phyloP scores from a whole-genome alignment of 2,888 invertebrate species.

The Idaea dimidiata region DNA sequence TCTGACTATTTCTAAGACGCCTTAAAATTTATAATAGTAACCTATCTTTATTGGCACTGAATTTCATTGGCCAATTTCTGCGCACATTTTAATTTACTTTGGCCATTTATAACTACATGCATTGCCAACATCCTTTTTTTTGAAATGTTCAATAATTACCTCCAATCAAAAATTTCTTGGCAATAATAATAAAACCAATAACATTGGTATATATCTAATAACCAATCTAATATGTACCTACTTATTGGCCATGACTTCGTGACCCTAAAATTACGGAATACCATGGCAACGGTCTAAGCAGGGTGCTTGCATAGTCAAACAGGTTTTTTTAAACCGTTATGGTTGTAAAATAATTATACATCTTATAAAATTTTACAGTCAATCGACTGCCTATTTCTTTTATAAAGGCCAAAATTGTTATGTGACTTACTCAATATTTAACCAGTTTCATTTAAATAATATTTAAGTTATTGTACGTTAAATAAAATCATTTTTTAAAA shows the following conservation, averaged over 20 bases:
- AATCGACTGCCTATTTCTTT: no score
- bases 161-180: neutral
- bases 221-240: neutral
- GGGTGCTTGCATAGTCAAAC: neutral
- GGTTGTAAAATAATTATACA: no score
- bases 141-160: neutral
- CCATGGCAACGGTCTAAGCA: neutral
- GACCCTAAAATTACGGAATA: slow-evolving; percentile 1
- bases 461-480: no score
- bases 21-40: no score
- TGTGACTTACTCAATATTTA: no score
- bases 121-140: neutral
- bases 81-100: neutral
- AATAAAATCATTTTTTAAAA: no score
- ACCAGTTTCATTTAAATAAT: no score
- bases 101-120: neutral
- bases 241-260: neutral
- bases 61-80: neutral
- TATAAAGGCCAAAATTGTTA: no score
- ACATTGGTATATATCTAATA: neutral
- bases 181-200: slow-evolving; percentile 1
- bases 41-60: no score
- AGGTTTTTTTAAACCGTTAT: no score
- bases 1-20: no score
- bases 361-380: no score